Evolutionary conservation across 2,797 vertebrate species (phyloP).

Genomic region (Acanthurus tractus): DNA sequence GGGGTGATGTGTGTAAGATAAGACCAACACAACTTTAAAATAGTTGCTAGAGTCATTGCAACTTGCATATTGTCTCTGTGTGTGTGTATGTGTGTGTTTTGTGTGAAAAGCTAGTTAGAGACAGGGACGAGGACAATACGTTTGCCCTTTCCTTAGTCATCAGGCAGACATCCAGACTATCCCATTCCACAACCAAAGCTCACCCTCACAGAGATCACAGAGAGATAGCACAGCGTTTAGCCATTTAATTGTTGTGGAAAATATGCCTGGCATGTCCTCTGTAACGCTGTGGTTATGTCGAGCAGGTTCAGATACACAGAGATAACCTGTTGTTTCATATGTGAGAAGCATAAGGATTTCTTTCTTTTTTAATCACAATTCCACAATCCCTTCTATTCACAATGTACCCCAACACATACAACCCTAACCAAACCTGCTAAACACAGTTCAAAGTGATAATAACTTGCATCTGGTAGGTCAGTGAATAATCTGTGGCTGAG

Average conservation of each 20-base stretch:
- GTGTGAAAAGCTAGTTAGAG: slow-evolving; percentile 14
- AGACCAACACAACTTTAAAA: slow-evolving; percentile 10
- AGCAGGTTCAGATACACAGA: neutral
- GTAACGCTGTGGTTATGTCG: neutral
- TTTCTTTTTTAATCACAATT: slow-evolving; percentile 10
- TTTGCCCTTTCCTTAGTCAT: slow-evolving; percentile 49
- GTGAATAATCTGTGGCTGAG: slow-evolving; percentile 12
- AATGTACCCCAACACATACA: neutral
- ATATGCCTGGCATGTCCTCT: slow-evolving; percentile 61
- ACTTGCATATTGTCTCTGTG: neutral
- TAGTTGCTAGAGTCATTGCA: slow-evolving; percentile 20
- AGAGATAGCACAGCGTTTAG: slow-evolving; percentile 34
- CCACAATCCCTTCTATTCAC: neutral
- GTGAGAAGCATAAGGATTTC: slow-evolving; percentile 15
- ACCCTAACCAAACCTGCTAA: slow-evolving; percentile 3
- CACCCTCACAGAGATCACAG: slow-evolving; percentile 27
- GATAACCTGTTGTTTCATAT: neutral
- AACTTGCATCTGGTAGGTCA: neutral
- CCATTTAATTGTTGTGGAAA: slow-evolving; percentile 48
- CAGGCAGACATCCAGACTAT: slow-evolving; percentile 60
- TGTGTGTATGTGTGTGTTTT: no score
- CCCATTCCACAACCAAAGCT: slow-evolving; percentile 51
- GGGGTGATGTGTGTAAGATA: slow-evolving; percentile 15
- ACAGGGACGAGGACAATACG: slow-evolving; percentile 35
- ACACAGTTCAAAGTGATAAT: slow-evolving; percentile 2